Evolutionary conservation across 2,113 vertebrate genomes (phyloP), one percentile per base, ranked within the genome.

Genomic region (Saimiri boliviensis): DNA sequence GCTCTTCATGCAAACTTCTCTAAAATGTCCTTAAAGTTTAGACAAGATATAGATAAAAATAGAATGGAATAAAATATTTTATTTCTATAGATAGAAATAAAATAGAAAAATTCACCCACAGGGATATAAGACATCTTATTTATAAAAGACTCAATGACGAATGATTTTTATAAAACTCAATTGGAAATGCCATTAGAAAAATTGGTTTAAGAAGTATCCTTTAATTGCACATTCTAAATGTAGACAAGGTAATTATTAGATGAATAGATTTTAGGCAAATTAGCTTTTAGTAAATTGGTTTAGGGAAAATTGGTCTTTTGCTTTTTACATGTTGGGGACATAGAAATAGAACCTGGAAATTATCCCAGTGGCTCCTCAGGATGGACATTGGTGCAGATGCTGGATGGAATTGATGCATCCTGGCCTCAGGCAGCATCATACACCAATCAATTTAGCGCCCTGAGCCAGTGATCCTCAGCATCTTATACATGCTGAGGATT

Each of bases 141-240:
- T 32, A 45, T 23, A 58, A 70, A 89, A 58, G n/a, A 40, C 3
- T 81, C 49, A 42, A 8, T 81, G 66, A 70, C 47, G 70, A 91
- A 63, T 93, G 42, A 40, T 56, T 95, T 83, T 93, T 56, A 56
- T 37, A 77, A 79, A 63, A 71, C 63, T 79, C 5, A 83, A 17
- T 79, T 58, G n/a, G 2, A 84, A 88, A 27, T 73, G 0, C 35
- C 42, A 7, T 91, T 66, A 63, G 16, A 66, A 71, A 88, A 80
- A 88, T 73, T 54, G 27, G 54, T 70, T 73, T 94, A 73, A 52
- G 40, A 80, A 85, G 58, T 32, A 47, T 16, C 40, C 74, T 85
- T 73, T 92, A 73, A 81, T 68, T 80, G 32, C 21, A 49, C 42
- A 80, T 32, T 66, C 87, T 58, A 68, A 82, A 35, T 86, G n/a